A percentile compares a stretch with the other conserved stretches of the same genome.
Conservation (phyloP, 2,113 vertebrate genomes). For the Boleophthalmus pectinirostris region DNA sequence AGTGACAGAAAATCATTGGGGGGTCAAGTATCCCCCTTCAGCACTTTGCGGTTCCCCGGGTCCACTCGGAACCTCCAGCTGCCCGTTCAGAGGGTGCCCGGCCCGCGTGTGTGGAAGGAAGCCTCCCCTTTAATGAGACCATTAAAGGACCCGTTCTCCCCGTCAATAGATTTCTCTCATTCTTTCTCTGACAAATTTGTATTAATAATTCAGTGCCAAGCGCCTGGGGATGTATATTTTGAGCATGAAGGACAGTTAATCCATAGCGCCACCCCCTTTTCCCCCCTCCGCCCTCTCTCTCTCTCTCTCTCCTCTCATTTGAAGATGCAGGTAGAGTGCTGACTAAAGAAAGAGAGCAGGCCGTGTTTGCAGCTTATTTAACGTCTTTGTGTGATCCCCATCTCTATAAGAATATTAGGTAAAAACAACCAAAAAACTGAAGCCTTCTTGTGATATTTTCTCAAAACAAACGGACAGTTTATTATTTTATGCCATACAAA, state of each 20-base stretch:
- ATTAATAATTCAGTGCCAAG: constrained; percentile 85
- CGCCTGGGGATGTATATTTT: constrained; percentile 82
- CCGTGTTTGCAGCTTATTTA: constrained; percentile 35
- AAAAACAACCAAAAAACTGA: too few relatives aligned
- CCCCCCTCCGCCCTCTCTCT: constrained; percentile 11
- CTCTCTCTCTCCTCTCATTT: constrained; percentile 41
- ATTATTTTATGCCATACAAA: too few relatives aligned
- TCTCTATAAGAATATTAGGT: constrained; percentile 22
- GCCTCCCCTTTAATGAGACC: constrained; percentile 79
- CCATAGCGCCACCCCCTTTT: constrained; percentile 73
- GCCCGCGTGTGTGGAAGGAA: constrained; percentile 61
- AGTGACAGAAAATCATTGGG: constrained; percentile 81
- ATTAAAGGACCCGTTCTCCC: constrained; percentile 78
- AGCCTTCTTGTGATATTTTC: constrained; percentile 65
- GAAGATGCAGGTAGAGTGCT: constrained; percentile 60
- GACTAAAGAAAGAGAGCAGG: constrained; percentile 54
- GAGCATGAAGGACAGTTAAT: constrained; percentile 85
- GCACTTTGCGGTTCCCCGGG: constrained; percentile 21
- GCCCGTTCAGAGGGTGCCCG: constrained; percentile 67
- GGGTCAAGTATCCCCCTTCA: constrained; percentile 73
- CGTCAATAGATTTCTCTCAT: constrained; percentile 80
- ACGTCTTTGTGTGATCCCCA: constrained; percentile 40
- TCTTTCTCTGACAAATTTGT: constrained; percentile 83
- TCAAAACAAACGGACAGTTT: too few relatives aligned
- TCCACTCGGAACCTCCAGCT: constrained; percentile 68